Evolutionary conservation across 2,113 vertebrate species (phyloP).

Genomic region (Epinephelus cyanopodus): DNA sequence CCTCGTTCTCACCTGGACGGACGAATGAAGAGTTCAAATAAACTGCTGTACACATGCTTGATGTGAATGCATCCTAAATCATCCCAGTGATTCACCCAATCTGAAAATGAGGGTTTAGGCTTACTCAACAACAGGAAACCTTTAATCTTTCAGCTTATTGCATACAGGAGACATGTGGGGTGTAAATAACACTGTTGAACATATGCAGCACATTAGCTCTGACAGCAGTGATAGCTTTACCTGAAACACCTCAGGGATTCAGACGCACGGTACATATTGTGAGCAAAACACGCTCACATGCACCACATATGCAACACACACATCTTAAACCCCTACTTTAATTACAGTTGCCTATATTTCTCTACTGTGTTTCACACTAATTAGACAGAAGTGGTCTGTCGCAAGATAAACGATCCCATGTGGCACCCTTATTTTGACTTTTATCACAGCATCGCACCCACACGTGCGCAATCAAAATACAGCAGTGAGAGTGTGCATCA

Average conservation of each 20-base stretch:
- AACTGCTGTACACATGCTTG: not conserved
- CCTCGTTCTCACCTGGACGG: constrained; percentile 30
- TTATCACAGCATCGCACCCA: constrained; percentile 64
- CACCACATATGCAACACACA: constrained; percentile 60
- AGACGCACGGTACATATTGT: constrained; percentile 25
- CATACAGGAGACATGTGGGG: constrained; percentile 6
- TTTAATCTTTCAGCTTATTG: constrained; percentile 39
- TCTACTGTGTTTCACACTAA: constrained; percentile 78
- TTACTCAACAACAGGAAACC: constrained; percentile 28
- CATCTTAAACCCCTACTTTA: constrained; percentile 58
- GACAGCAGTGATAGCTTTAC: constrained; percentile 56
- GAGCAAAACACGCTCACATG: constrained; percentile 21
- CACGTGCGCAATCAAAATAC: constrained; percentile 14
- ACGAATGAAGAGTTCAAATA: constrained; percentile 11
- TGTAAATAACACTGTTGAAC: constrained; percentile 20
- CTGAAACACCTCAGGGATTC: constrained; percentile 48
- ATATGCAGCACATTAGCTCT: constrained; percentile 42
- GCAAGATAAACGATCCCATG: constrained; percentile 83
- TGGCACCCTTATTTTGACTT: constrained; percentile 77
- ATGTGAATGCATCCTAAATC: not conserved
- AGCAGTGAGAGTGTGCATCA: not conserved
- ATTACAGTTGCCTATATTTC: constrained; percentile 76
- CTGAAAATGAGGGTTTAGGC: constrained; percentile 14
- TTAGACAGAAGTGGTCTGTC: constrained; percentile 84
- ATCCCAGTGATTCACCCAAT: constrained; percentile 4